These are phyloP conservation scores for Meriones unguiculatus DNA, from an alignment of 2,113 vertebrate genomes.

Conservation along the genomic window DNA sequence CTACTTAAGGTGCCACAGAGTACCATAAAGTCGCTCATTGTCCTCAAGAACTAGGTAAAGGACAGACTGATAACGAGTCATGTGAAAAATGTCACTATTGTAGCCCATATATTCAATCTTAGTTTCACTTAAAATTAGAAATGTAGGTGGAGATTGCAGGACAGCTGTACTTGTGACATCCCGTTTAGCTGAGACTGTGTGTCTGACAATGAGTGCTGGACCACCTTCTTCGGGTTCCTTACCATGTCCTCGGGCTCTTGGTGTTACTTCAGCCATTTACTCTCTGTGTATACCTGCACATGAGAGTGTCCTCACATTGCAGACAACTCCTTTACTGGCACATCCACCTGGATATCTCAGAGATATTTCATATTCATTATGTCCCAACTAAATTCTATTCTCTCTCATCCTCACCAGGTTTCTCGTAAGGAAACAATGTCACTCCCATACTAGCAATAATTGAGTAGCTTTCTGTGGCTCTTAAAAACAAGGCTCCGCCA, in stretches of 20 bases:
- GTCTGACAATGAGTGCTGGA: background rate
- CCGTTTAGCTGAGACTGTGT: background rate
- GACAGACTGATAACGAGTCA: background rate
- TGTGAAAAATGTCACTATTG: background rate
- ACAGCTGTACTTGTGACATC: background rate
- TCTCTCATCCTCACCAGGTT: background rate
- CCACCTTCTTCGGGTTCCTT: background rate
- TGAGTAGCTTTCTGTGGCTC: background rate
- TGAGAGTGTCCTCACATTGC: background rate
- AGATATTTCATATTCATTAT: background rate
- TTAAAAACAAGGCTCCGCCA: conserved; percentile 10
- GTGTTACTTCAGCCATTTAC: background rate
- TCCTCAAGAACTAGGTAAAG: background rate
- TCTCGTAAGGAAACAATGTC: background rate
- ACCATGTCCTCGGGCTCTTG: background rate
- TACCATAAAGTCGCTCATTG: background rate
- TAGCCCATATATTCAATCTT: background rate
- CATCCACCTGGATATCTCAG: background rate
- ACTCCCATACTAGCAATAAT: background rate
- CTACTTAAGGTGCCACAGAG: background rate
- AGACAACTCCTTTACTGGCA: background rate
- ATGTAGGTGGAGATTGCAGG: background rate
- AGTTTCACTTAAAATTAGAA: background rate
- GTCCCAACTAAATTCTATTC: background rate
- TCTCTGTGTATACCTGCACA: background rate